Percentiles rank a stretch among this genome's conserved stretches.
Conservation (phyloP, 1,140 invertebrate genomes). For the Tetramorium parvispinum region DNA sequence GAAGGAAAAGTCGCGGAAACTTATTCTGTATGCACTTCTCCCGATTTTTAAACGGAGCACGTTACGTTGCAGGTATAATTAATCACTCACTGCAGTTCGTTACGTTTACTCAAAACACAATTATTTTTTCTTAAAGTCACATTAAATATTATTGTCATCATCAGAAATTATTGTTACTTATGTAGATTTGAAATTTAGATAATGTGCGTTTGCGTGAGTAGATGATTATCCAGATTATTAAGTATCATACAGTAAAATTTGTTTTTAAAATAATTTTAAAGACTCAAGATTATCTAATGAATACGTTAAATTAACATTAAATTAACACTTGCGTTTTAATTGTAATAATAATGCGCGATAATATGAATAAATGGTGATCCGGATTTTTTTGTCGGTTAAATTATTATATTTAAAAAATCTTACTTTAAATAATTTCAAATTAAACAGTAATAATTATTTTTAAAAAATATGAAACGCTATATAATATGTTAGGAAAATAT, state of each 20-base stretch:
- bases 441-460: background rate
- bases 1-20: constrained; percentile 46
- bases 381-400: background rate
- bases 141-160: background rate
- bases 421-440: background rate
- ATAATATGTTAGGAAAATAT: background rate
- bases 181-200: background rate
- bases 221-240: background rate
- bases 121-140: constrained; percentile 4
- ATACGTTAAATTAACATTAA: background rate
- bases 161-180: background rate
- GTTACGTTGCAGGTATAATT: constrained; percentile 29
- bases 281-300: background rate
- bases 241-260: background rate
- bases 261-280: background rate
- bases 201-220: background rate
- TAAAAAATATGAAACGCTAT: too few species aligned
- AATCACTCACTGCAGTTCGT: background rate
- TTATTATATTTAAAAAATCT: background rate
- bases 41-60: constrained; percentile 34
- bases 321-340: background rate
- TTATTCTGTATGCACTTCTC: constrained; percentile 34
- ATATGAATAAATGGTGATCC: background rate
- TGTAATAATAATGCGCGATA: background rate
- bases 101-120: background rate